Base-by-base conservation (phyloP, 2,797 vertebrate genomes). In the Podargus strigoides region DNA sequence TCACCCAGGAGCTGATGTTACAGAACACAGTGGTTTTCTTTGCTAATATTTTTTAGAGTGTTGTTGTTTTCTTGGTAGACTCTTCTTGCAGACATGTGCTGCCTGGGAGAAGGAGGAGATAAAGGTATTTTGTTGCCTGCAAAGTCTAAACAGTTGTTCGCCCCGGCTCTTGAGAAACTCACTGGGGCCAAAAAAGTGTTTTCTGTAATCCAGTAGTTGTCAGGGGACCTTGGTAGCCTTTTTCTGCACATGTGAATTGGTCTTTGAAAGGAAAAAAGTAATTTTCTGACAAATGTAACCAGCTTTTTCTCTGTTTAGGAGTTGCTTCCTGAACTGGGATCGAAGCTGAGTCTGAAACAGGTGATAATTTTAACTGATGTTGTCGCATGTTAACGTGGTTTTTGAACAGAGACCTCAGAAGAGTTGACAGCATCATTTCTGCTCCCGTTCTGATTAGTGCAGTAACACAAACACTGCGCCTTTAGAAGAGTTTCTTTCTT, bases 311-410 rank as follows among this genome's bases (percentile, higher is more conserved):
- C 79, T 94, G 85, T 95, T 87, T 95, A 95, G 96, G 94, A 96
- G 20, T 96, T 95, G 39, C 92, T 97, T 93, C 95, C 93, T 95
- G 95, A 97, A 87, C 77, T 95, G 92, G 95, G 94, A 96, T 96
- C 62, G 92, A 96, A 95, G 93, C 95, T 96, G 95, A 94, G 67
- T 62, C 94, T 96, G 92, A 97, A 95, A 92, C 95, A 97, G 95
- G 95, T 96, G 95, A 96, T 79, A 77, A 41, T 95, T 97, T 94
- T 92, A 77, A 84, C 94, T 85, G 90, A 18, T 93, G 41, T 68
- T 92, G 92, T 77, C 4, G 41, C 55, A 32, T 87, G 78, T 83
- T 77, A 62, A 80, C 21, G 64, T 87, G 66, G 26, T 84, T 90
- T 94, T 64, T 23, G 34, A 64, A 19, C 64, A 77, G 56, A 68